phyloP scores from a whole-genome alignment of 2,888 invertebrate species.

The Spicauda simplicius region DNA sequence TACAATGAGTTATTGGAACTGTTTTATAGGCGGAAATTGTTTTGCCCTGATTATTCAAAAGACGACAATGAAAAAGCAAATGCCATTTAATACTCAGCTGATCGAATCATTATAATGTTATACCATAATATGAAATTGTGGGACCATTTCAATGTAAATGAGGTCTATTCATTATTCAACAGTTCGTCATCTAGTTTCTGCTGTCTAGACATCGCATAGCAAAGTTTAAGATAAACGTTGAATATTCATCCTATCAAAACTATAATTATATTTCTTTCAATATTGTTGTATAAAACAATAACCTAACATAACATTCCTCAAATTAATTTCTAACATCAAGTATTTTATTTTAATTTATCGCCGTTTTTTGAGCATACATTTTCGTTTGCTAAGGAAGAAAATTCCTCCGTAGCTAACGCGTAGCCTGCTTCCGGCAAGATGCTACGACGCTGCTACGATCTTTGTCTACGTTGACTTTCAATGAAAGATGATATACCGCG shows the following conservation, averaged over 20 bases:
- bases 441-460: slow-evolving; percentile 40
- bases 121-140: slow-evolving; percentile 6
- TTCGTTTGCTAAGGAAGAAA: not conserved
- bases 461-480: slow-evolving; percentile 17
- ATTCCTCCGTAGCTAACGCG: slow-evolving; percentile 22
- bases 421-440: slow-evolving; percentile 28
- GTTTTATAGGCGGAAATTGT: not conserved
- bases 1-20: slow-evolving; percentile 9
- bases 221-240: not conserved
- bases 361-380: not conserved
- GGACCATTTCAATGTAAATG: slow-evolving; percentile 13
- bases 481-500: slow-evolving; percentile 14
- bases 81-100: not conserved
- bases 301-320: not conserved
- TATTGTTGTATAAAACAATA: not conserved
- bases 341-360: not conserved
- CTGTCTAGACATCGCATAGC: slow-evolving; percentile 3
- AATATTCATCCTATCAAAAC: not conserved
- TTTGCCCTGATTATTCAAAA: not conserved
- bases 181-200: not conserved
- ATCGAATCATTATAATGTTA: not conserved
- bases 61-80: not conserved
- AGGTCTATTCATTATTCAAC: slow-evolving; percentile 18
- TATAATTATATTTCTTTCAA: not conserved
- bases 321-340: not conserved